A percentile compares a stretch with the other conserved stretches of the same genome.
These are phyloP conservation scores for Dipodomys ordii DNA, from an alignment of 2,113 vertebrate species.

Conservation along the genomic window DNA sequence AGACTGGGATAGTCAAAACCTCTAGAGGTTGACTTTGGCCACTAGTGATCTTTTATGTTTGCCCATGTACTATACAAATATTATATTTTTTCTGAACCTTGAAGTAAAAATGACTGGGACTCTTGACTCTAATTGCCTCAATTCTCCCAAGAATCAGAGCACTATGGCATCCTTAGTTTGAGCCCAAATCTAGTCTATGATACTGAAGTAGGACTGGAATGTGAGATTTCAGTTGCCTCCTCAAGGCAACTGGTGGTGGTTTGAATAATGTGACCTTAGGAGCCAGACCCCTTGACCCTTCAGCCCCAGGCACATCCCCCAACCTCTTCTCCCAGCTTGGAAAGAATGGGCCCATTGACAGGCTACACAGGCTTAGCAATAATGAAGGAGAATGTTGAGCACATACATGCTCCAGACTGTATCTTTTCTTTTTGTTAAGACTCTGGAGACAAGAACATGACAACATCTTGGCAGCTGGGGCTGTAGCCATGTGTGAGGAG, in stretches of 20 bases:
- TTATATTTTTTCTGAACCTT: background rate
- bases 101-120: background rate
- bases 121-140: background rate
- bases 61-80: background rate
- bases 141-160: constrained; percentile 19
- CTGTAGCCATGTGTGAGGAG: constrained; percentile 80
- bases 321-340: background rate
- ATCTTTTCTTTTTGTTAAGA: constrained; percentile 79
- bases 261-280: background rate
- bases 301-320: background rate
- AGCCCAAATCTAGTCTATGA: background rate
- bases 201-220: background rate
- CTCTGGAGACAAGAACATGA: constrained; percentile 83
- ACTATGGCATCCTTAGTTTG: background rate
- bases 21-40: background rate
- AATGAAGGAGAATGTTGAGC: constrained; percentile 43
- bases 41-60: background rate
- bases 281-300: background rate
- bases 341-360: background rate
- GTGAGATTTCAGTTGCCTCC: background rate
- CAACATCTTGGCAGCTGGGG: constrained; percentile 83
- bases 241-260: background rate
- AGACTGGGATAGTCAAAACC: background rate
- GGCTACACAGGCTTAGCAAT: constrained; percentile 13
- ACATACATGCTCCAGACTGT: constrained; percentile 65